phyloP scores from a whole-genome alignment of 2,797 vertebrate species.

The Perodicticus potto region DNA sequence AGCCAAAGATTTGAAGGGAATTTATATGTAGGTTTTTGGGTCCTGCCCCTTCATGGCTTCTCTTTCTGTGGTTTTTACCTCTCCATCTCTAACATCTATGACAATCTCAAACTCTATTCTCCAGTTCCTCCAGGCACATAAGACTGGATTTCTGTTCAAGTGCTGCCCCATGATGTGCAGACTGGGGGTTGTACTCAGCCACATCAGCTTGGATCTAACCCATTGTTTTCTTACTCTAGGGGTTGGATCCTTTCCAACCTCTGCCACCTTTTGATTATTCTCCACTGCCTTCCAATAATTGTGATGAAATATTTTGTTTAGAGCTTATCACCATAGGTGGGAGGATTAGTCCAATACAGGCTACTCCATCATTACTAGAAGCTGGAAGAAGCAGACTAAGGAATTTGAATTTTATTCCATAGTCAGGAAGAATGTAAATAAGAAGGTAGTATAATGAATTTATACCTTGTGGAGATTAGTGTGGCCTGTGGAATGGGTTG shows the following conservation, averaged over 20 bases:
- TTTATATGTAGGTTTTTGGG: background rate
- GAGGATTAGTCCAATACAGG: background rate
- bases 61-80: background rate
- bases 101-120: background rate
- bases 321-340: background rate
- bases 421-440: background rate
- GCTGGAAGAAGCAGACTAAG: background rate
- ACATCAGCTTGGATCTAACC: background rate
- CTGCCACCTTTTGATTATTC: background rate
- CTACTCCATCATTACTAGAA: background rate
- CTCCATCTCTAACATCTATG: background rate
- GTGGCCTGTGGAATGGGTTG: background rate
- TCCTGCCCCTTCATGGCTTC: background rate
- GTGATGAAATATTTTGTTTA: constrained; percentile 6
- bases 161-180: background rate
- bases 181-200: background rate
- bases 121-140: background rate
- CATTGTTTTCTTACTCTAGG: background rate
- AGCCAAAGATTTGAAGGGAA: background rate
- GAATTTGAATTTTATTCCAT: constrained; percentile 16
- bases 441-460: background rate
- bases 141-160: background rate
- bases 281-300: background rate
- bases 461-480: background rate
- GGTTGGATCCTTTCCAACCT: background rate